Evolutionary conservation across 2,113 vertebrate species (phyloP).

Genomic region (Oncorhynchus kisutch): DNA sequence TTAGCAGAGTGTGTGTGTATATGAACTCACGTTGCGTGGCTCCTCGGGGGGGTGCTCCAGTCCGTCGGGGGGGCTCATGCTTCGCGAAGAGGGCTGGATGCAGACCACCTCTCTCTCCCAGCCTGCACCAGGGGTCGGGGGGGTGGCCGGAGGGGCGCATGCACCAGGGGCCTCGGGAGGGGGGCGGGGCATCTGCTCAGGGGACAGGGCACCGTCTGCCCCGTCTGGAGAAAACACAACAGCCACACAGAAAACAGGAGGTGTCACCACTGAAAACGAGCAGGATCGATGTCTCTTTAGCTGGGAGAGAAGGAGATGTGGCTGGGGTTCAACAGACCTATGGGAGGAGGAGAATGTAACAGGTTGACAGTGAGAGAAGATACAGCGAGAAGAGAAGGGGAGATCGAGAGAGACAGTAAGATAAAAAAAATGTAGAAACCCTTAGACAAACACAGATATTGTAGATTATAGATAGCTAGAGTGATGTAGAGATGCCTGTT

Average conservation of each 20-base stretch:
- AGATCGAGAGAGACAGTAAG: too few relatives aligned
- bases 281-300: too few relatives aligned
- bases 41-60: constrained; percentile 85
- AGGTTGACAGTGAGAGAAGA: too few relatives aligned
- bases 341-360: too few relatives aligned
- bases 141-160: constrained; percentile 25
- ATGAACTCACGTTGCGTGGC: constrained; percentile 44
- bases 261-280: neutral
- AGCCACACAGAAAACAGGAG: neutral
- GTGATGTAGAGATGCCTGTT: too few relatives aligned
- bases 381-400: neutral
- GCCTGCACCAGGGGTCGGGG: constrained; percentile 35
- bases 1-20: neutral
- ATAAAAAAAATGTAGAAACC: too few relatives aligned
- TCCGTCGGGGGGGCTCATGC: constrained; percentile 87
- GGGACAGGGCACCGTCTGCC: constrained; percentile 83
- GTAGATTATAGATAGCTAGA: too few relatives aligned
- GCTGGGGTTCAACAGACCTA: too few relatives aligned
- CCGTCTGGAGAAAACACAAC: constrained; percentile 74
- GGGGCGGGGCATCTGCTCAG: constrained; percentile 83
- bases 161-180: constrained; percentile 74
- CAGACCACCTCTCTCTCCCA: constrained; percentile 90
- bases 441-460: too few relatives aligned
- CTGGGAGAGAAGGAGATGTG: too few relatives aligned
- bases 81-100: constrained; percentile 90